Evolutionary conservation across 2,888 invertebrate genomes (phyloP), one percentile per base, ranked within the genome.

Genomic region (Herminia tarsipennalis): DNA sequence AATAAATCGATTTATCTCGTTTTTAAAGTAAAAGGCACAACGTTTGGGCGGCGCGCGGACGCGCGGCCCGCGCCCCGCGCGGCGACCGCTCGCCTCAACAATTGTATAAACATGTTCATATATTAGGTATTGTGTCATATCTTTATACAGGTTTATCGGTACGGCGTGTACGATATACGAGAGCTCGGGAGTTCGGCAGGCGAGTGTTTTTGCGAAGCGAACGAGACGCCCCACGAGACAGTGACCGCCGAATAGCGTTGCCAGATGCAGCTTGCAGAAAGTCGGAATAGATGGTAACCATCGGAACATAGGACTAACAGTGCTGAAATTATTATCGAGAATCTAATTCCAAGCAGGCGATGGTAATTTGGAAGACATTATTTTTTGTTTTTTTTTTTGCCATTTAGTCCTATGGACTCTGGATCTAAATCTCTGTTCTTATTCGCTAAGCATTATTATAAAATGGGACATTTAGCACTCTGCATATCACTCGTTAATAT

Each of bases 21-120:
- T 53, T 83, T 78, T 79, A 85, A 80, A 81, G 86, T 86, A 88
- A 84, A 89, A 90, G 91, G 89, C 90, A 90, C 90, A 86, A n/a
- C 70, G 73, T 79, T 75, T 65, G 57, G 65, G 73, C 52, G 66
- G 70, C 61, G 66, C 48, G 69, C 70, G 66, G 70, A 74, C 76
- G 76, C 61, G 64, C 67, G 66, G 35, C 58, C 70, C 70, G 61
- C 71, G 56, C 66, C 70, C 71, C 70, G 60, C 66, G 43, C 59
- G 59, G 57, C 68, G 59, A 57, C 54, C 62, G 66, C 61, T 64
- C 66, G 57, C 59, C 70, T 37, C 62, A 54, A 63, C 64, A 68
- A 60, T 64, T 66, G 56, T 75, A 70, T 73, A 76, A 71, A 76
- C 74, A 76, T 74, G 73, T 73, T 73, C 60, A 76, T 80, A 79